These are phyloP conservation scores for Girardinus metallicus DNA, from an alignment of 2,797 vertebrate species.

Conservation along the genomic window DNA sequence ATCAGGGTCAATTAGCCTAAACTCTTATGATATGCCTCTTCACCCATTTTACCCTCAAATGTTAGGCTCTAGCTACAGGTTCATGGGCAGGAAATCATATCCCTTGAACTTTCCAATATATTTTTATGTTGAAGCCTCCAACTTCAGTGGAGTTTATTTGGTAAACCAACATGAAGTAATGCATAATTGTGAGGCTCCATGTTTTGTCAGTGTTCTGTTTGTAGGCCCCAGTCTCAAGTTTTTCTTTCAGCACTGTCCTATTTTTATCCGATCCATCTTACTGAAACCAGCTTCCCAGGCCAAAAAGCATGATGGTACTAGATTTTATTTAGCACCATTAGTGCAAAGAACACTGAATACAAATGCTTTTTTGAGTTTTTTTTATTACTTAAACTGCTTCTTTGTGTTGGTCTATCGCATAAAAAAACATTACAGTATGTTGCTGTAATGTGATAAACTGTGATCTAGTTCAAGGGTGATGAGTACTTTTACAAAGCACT, in stretches of 20 bases:
- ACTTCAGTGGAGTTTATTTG: neutral
- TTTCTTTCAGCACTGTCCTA: no score
- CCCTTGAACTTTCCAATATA: neutral
- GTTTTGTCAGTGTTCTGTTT: no score
- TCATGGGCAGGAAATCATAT: neutral
- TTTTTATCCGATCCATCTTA: neutral
- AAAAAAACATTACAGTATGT: neutral
- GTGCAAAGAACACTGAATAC: neutral
- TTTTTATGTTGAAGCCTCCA: neutral
- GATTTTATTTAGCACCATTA: neutral
- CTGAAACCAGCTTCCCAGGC: neutral
- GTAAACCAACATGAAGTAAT: neutral
- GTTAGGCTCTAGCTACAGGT: neutral
- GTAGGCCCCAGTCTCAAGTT: no score
- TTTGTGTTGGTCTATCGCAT: neutral
- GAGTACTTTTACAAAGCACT: neutral
- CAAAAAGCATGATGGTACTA: neutral
- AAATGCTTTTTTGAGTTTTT: neutral
- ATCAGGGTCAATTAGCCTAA: neutral
- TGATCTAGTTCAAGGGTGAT: neutral
- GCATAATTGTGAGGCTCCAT: neutral
- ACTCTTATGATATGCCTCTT: neutral
- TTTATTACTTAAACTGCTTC: neutral
- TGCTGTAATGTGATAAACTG: neutral
- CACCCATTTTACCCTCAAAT: neutral